Base-by-base conservation (phyloP, 2,113 vertebrate genomes). In the Sander lucioperca region DNA sequence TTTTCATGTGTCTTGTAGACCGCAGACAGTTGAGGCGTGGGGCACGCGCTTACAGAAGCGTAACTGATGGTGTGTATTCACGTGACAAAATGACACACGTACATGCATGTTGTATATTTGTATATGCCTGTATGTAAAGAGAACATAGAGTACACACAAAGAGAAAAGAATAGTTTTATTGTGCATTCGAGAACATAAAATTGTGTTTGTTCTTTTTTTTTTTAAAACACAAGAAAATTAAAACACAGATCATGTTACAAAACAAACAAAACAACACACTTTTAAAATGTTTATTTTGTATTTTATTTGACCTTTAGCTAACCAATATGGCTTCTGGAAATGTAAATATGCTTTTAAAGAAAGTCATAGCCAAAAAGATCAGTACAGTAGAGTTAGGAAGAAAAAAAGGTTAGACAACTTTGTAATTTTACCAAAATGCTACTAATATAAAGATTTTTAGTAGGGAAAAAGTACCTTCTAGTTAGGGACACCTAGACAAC, bases 1-100 rank as follows among this genome's bases (percentile, higher is more conserved):
- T 89, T 72, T 87, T 54, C 58, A 58, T 82, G 36, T 88, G 70
- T 86, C 50, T 80, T 76, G 27, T 89, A 93, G 92, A 67, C n/a
- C 54, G 57, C 63, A 90, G 82, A 75, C 61, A 27, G 56, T 47
- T 77, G 27, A 88, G 83, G 67, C 89, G 75, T 19, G 7, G 2
- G 2, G 25, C 16, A 43, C 36, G 1, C 30, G 6, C 0, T 19
- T 0, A 18, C 4, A 27, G 45, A 53, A 7, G 16, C 19, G 0
- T 2, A 53, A 16, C 6, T 11, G 7, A 5, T 21, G 48, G 25
- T 78, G 50, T 76, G 39, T 56, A 43, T 47, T 48, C 57, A 81
- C 36, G 66, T 79, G 66, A 82, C 33, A 27, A 23, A 39, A 39
- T 39, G 39, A 18, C n/a, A 45, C 62, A 14, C 16, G 23, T 10